Conservation (phyloP, 2,113 vertebrate species). For the Athene noctua region DNA sequence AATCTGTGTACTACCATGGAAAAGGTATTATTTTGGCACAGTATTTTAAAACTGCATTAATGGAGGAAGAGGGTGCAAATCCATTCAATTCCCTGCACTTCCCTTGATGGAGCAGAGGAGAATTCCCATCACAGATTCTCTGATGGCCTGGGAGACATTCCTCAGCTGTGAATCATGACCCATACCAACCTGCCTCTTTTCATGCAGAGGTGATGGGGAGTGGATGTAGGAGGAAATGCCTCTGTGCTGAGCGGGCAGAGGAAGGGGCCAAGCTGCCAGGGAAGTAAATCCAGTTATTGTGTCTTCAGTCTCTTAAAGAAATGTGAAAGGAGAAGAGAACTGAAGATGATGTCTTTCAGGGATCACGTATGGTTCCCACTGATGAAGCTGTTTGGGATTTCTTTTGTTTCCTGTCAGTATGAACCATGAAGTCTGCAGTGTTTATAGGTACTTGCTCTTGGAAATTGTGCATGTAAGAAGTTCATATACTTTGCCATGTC, state of each 20-base stretch:
- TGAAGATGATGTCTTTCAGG: background rate
- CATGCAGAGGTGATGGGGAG: background rate
- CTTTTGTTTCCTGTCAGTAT: background rate
- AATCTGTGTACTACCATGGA: background rate
- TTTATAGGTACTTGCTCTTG: background rate
- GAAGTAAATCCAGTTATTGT: background rate
- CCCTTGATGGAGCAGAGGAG: background rate
- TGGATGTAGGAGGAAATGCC: background rate
- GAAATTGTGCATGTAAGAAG: background rate
- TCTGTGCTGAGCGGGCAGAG: background rate
- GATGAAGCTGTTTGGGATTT: background rate
- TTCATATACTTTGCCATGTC: background rate
- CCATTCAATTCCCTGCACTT: background rate
- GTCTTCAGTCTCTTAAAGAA: background rate
- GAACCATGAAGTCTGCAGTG: background rate
- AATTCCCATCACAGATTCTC: background rate
- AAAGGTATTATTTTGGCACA: background rate
- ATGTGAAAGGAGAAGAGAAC: background rate
- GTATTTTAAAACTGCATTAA: background rate
- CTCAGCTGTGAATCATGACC: background rate
- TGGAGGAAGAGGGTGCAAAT: background rate
- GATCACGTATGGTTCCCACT: background rate
- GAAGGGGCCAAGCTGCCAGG: background rate
- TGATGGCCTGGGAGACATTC: background rate
- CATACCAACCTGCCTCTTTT: background rate